Base-by-base conservation (phyloP, 2,113 vertebrate species). In the Ageneiosus marmoratus region DNA sequence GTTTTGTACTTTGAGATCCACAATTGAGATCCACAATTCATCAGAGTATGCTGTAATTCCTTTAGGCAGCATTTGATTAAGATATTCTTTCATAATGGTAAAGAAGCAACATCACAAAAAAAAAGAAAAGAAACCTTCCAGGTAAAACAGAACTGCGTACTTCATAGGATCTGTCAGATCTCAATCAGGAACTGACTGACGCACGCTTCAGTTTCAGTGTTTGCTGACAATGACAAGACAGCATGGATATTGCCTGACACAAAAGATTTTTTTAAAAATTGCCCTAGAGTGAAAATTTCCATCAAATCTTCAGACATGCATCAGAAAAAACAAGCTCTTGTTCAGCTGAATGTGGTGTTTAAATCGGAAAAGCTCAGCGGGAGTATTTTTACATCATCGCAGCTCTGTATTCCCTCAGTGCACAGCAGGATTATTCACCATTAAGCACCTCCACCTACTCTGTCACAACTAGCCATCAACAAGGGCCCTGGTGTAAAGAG, bases 381-480 rank as follows among this genome's bases (percentile, higher is more conserved):
- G 62, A 81, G 12, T 62, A n/a, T 73, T 76, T 81, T 58, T 16
- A 32, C 48, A 65, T 80, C 77, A 76, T 46, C 48, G 16, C 5
- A 79, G 77, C 46, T 75, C n/a, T 77, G 32, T n/a, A 44, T 44
- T 76, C 77, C 60, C 78, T 13, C 53, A 20, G 53, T 46, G 2
- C 75, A 22, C 84, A 77, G 82, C 76, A 69, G 85, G 87, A 67
- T 58, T 62, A 69, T 77, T 85, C 77, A 46, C 78, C 83, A 89
- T 89, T 87, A 85, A 83, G 80, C 84, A 86, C 75, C 81, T 82
- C 83, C 81, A 79, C 83, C 80, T 81, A 53, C 73, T 32, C 84
- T 65, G 84, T 85, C 84, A 87, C 77, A 79, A 84, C 70, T 56
- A 77, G 74, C 78, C 82, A 74, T 84, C 79, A 79, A 79, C 58